phyloP scores from a whole-genome alignment of 2,113 vertebrate species.

The Paradisaea rubra region DNA sequence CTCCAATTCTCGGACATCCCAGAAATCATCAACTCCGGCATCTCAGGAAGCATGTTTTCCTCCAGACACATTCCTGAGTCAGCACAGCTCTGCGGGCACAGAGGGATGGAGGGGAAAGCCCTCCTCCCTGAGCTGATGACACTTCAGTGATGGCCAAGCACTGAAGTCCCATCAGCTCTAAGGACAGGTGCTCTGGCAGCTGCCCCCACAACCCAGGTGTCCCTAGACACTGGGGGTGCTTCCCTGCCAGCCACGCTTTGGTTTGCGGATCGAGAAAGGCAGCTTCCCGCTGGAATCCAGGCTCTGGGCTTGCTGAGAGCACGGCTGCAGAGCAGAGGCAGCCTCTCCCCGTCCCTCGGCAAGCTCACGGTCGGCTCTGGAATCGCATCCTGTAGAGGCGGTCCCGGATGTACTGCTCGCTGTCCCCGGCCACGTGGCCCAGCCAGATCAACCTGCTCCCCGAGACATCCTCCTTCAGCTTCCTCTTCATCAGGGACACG shows the following conservation, averaged over 20 bases:
- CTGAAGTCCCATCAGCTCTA: slow-evolving; percentile 24
- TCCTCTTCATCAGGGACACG: slow-evolving; percentile 81
- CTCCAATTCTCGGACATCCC: not conserved
- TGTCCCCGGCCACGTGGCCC: slow-evolving; percentile 14
- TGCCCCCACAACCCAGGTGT: not conserved
- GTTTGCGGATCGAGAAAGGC: not conserved
- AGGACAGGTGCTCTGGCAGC: not conserved
- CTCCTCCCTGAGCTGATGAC: not conserved
- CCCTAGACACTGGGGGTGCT: not conserved
- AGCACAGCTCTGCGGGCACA: not conserved
- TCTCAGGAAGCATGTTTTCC: not conserved
- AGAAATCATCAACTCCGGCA: not conserved
- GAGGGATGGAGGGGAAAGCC: not conserved
- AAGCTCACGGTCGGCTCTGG: slow-evolving; percentile 58
- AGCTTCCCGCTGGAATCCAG: not conserved
- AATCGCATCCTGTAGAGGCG: slow-evolving; percentile 83
- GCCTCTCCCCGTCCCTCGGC: not conserved
- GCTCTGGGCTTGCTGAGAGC: not conserved
- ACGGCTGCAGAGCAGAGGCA: not conserved
- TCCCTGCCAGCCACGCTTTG: not conserved
- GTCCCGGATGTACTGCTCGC: slow-evolving; percentile 72
- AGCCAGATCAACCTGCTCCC: slow-evolving; percentile 71
- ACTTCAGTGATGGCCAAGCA: not conserved
- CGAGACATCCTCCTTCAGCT: slow-evolving; percentile 77
- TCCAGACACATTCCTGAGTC: not conserved